A percentile compares a stretch with the other conserved stretches of the same genome.
Conservation (phyloP, 23 tunicate species). For the Trididemnum clinides region DNA sequence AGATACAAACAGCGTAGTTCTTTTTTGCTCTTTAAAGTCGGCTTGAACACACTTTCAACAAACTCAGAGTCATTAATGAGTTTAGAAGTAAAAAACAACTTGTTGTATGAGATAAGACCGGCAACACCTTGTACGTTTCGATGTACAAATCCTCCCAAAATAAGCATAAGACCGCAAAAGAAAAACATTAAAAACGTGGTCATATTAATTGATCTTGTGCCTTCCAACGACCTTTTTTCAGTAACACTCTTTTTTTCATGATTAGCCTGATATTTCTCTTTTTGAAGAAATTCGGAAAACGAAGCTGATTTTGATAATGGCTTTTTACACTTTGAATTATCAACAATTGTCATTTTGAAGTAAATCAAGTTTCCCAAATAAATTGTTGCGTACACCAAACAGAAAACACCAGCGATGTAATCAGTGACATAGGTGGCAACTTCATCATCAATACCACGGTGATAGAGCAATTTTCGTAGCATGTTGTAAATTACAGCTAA, state of each 20-base stretch:
- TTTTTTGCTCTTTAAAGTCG: background rate
- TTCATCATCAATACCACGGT: constrained; percentile 34
- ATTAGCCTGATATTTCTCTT: too few species aligned
- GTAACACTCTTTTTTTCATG: too few species aligned
- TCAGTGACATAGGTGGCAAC: constrained; percentile 40
- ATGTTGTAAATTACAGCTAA: background rate
- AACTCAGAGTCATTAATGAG: background rate
- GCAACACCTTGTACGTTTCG: background rate
- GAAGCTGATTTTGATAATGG: too few species aligned
- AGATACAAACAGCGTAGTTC: background rate
- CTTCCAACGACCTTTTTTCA: too few species aligned
- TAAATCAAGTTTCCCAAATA: too few species aligned
- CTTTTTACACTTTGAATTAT: too few species aligned
- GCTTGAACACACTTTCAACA: background rate
- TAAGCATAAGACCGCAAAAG: background rate
- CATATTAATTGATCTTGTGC: too few species aligned
- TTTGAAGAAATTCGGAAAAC: too few species aligned
- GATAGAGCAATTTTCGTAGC: constrained; percentile 36
- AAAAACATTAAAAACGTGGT: too few species aligned
- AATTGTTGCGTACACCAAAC: too few species aligned
- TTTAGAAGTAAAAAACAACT: background rate
- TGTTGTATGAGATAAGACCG: background rate
- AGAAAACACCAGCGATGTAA: constrained; percentile 26
- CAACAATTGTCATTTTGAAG: too few species aligned
- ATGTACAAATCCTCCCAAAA: background rate